Percentiles rank a stretch among this genome's conserved stretches.
Conservation (phyloP, 2,113 vertebrate genomes). For the Indicator indicator region DNA sequence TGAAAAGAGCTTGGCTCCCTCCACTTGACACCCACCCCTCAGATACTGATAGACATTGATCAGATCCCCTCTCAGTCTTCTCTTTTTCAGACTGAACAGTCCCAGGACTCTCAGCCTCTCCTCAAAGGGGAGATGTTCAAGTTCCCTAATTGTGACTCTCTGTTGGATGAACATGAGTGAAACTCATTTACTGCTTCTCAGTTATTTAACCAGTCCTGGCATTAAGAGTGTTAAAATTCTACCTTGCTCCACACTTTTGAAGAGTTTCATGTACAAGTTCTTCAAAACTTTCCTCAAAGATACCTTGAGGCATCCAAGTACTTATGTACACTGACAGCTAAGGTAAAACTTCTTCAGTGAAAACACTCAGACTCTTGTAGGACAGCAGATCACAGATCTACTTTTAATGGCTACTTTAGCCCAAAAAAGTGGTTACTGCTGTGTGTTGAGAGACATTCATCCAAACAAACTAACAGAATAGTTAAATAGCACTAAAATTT, state of each 20-base stretch:
- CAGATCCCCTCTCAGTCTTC: too few relatives aligned
- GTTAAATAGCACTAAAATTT: not conserved
- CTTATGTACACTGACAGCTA: not conserved
- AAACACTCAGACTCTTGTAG: not conserved
- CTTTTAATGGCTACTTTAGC: not conserved
- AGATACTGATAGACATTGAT: too few relatives aligned
- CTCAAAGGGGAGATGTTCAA: too few relatives aligned
- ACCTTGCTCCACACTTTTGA: not conserved
- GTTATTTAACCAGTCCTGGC: not conserved
- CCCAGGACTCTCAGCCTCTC: too few relatives aligned
- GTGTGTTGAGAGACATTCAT: not conserved
- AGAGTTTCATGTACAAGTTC: not conserved
- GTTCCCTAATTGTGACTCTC: too few relatives aligned
- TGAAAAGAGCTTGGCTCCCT: too few relatives aligned
- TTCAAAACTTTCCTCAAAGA: not conserved
- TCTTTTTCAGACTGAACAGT: too few relatives aligned
- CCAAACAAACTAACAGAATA: not conserved
- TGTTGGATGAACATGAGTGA: not conserved
- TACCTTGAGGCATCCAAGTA: not conserved
- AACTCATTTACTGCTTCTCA: not conserved
- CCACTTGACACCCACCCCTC: too few relatives aligned
- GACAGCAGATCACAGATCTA: not conserved
- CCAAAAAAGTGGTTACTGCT: not conserved
- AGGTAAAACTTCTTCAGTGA: not conserved
- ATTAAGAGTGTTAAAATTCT: not conserved